phyloP scores from a whole-genome alignment of 2,113 vertebrate genomes.

The Actenoides hombroni region DNA sequence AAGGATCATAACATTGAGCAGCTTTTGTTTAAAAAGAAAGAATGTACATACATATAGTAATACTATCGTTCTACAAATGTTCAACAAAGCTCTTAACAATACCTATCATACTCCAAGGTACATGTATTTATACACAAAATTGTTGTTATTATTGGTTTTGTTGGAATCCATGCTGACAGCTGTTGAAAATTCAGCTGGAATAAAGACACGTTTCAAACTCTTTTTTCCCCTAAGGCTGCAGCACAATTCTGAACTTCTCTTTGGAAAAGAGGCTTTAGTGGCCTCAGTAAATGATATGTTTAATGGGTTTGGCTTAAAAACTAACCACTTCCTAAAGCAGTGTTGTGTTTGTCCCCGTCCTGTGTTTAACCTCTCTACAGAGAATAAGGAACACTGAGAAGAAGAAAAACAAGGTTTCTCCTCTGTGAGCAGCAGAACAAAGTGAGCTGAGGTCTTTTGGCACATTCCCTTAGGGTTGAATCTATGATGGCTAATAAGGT shows the following conservation, averaged over 20 bases:
- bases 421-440: not conserved
- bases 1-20: not conserved
- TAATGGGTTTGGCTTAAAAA: slow-evolving; percentile 17
- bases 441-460: not conserved
- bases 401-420: not conserved
- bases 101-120: not conserved
- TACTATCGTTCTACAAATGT: not conserved
- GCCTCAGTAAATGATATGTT: not conserved
- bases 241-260: not conserved
- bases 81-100: not conserved
- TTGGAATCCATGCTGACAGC: not conserved
- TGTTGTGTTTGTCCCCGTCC: not conserved
- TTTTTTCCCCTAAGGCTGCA: not conserved
- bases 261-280: not conserved
- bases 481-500: not conserved
- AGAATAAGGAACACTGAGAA: not conserved
- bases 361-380: not conserved
- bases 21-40: not conserved
- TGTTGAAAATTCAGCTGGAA: not conserved
- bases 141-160: not conserved
- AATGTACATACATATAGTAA: not conserved
- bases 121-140: not conserved
- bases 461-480: not conserved
- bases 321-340: not conserved
- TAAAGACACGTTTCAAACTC: not conserved